Base-by-base conservation (phyloP, 2,113 vertebrate genomes). In the Falcunculus frontatus region DNA sequence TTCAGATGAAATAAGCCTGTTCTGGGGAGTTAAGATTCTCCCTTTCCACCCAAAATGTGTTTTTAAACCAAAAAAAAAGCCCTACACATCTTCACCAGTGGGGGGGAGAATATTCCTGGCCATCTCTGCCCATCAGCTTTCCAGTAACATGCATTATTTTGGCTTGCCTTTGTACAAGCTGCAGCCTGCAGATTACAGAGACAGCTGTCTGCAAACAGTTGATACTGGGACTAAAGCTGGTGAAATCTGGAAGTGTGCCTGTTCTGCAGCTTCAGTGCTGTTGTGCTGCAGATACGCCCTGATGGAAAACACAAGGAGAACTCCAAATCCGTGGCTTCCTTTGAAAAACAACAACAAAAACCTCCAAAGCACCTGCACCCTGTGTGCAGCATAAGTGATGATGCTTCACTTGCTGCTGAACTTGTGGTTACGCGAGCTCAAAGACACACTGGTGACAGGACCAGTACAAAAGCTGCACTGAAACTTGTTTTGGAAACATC, bases 401-500 rank as follows among this genome's bases (percentile, higher is more conserved):
- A 13, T 53, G 41, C 22, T 69, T 47, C 37, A 1, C 11, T 68
- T 49, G 16, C 35, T 3, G 1, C 46, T 27, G 44, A 15, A 8
- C 25, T 29, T 3, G 1, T 50, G n/a, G 69, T 5, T 47, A 19
- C 1, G 0, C 4, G 53, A 26, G 56, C 65, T 77, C 37, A 35
- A 17, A 35, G 50, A 10, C 10, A 7, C 3, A 2, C 22, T 6
- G 16, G 18, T 27, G 33, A 16, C 27, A 32, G 11, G 44, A 30
- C 20, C 15, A 13, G 39, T 8, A 2, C 7, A 49, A 69, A 69
- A 92, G 13, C 42, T 32, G 27, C 44, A 3, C 16, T 26, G 33
- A 37, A 37, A 78, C 37, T 8, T n/a, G 9, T n/a, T 47, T 75
- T 6, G 16, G 70, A 39, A 87, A 29, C 11, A 17, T 32, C 27